Percentiles rank a stretch among this genome's conserved stretches.
Conservation (phyloP, 2,888 invertebrate genomes). For the Mellilla xanthometata region DNA sequence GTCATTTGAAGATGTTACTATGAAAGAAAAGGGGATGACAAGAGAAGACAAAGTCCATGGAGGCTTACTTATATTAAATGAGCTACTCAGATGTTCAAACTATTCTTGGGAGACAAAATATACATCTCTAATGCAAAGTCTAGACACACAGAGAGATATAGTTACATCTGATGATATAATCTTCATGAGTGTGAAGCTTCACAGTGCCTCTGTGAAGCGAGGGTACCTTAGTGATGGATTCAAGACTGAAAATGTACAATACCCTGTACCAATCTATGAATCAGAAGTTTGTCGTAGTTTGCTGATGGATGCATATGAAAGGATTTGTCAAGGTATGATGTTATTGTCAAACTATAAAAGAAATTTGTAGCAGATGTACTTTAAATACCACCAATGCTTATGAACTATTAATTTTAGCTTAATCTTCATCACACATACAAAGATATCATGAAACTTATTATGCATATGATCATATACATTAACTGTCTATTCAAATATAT, state of each 20-base stretch:
- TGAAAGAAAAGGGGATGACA: constrained; percentile 89
- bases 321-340: constrained; percentile 85
- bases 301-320: constrained; percentile 91
- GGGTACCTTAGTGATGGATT: constrained; percentile 74
- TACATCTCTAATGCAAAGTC: constrained; percentile 85
- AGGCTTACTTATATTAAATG: constrained; percentile 95
- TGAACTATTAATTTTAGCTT: no score
- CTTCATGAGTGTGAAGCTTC: constrained; percentile 82
- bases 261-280: constrained; percentile 87
- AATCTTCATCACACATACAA: no score
- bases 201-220: constrained; percentile 82
- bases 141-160: constrained; percentile 72
- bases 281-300: constrained; percentile 93
- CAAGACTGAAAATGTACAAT: constrained; percentile 76
- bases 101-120: constrained; percentile 93
- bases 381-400: no score
- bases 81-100: constrained; percentile 95
- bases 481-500: no score
- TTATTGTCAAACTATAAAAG: no score
- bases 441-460: no score
- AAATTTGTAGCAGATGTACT: no score
- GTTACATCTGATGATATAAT: constrained; percentile 80
- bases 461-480: no score
- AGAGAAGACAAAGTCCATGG: constrained; percentile 97
- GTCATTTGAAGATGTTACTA: constrained; percentile 87